These are phyloP conservation scores for Catocala fraxini DNA, from an alignment of 2,888 invertebrate genomes.

Conservation along the genomic window DNA sequence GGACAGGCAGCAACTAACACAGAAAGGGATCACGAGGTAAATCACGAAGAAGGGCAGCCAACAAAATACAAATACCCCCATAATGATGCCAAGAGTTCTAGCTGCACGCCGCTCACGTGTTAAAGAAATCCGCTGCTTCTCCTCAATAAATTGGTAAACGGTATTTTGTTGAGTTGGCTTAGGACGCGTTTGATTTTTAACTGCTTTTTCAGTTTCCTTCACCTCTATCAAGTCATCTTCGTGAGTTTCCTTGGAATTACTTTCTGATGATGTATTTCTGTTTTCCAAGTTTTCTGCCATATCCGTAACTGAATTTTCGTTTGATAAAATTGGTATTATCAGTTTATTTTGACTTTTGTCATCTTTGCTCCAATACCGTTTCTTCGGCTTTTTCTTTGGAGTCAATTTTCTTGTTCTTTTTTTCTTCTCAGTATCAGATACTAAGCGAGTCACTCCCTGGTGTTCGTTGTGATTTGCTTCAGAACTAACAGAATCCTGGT, in stretches of 20 bases:
- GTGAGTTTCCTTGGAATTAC: conserved; percentile 82
- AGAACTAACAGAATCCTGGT: conserved; percentile 94
- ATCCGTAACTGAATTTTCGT: conserved; percentile 82
- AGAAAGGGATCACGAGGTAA: conserved; percentile 97
- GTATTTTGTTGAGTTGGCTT: conserved; percentile 84
- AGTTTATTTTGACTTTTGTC: conserved; percentile 81
- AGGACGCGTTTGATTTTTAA: conserved; percentile 67
- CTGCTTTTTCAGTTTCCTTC: conserved; percentile 58
- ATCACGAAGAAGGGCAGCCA: conserved; percentile 99
- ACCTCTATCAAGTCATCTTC: conserved; percentile 75
- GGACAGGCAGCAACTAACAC: conserved; percentile 93
- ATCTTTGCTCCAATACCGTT: conserved; percentile 85
- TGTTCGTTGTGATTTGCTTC: conserved; percentile 93
- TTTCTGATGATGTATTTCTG: conserved; percentile 81
- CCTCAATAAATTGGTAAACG: conserved; percentile 95
- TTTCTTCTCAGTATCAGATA: conserved; percentile 76
- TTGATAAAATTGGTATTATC: conserved; percentile 81
- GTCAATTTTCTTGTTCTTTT: conserved; percentile 71
- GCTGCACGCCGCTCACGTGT: conserved; percentile 98
- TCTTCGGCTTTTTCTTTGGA: conserved; percentile 85
- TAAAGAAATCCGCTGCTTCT: conserved; percentile 95
- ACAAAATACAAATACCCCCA: conserved; percentile 99
- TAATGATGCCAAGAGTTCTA: conserved; percentile 97
- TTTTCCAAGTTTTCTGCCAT: conserved; percentile 74
- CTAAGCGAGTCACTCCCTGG: conserved; percentile 72